These are phyloP conservation scores for Rhagoletis zephyria DNA, from an alignment of 1,140 invertebrate genomes.

Conservation along the genomic window DNA sequence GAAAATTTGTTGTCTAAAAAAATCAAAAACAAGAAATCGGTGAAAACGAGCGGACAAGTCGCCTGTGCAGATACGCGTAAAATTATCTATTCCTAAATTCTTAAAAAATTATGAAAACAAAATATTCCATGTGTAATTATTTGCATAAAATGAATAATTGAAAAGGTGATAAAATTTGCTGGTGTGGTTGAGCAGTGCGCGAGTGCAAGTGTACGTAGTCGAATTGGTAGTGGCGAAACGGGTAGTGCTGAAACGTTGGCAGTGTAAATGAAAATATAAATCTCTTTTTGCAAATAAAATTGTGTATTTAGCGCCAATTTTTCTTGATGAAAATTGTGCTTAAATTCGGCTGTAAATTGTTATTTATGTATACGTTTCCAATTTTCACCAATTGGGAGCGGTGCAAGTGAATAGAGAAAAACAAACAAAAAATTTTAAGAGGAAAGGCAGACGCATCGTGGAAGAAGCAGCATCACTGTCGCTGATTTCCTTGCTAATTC, in stretches of 20 bases:
- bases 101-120: not conserved
- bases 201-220: constrained; percentile 42
- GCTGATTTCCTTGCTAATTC: constrained; percentile 4
- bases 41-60: constrained; percentile 20
- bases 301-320: not conserved
- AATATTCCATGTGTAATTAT: not conserved
- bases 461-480: constrained; percentile 23
- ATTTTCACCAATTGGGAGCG: constrained; percentile 7
- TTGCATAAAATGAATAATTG: not conserved
- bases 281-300: not conserved
- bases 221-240: not conserved
- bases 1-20: constrained; percentile 43
- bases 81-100: not conserved
- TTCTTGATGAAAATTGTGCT: not conserved
- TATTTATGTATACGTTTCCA: not conserved
- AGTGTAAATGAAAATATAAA: not conserved
- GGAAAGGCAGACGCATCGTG: not conserved
- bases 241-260: not conserved
- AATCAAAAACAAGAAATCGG: constrained; percentile 46
- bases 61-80: constrained; percentile 23
- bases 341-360: not conserved
- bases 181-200: not conserved
- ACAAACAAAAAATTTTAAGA: not conserved
- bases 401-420: constrained; percentile 42
- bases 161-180: not conserved